These are phyloP conservation scores for Dynastes tityus DNA, from an alignment of 2,888 invertebrate genomes.

Conservation along the genomic window DNA sequence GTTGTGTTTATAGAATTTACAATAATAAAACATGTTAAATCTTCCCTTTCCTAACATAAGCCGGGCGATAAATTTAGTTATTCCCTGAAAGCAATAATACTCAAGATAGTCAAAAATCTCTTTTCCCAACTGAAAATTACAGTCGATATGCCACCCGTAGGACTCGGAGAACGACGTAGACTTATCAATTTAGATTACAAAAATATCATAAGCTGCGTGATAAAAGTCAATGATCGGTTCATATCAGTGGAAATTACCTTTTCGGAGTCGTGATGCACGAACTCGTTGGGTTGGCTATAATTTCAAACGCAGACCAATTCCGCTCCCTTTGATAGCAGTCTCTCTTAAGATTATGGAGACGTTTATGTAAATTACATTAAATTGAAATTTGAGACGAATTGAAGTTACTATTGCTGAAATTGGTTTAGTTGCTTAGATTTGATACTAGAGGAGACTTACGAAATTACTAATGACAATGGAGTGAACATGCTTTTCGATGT, in stretches of 20 bases:
- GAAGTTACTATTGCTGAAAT: background rate
- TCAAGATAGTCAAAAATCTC: slow-evolving; percentile 22
- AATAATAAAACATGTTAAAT: background rate
- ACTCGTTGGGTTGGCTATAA: slow-evolving; percentile 18
- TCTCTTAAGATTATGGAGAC: background rate
- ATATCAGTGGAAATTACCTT: slow-evolving; percentile 54
- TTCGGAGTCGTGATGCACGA: slow-evolving; percentile 19
- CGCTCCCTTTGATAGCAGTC: background rate
- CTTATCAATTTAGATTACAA: slow-evolving; percentile 42
- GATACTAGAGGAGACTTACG: no score
- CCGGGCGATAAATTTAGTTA: slow-evolving; percentile 13
- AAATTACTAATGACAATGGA: no score
- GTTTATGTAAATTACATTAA: background rate
- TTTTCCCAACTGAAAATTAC: slow-evolving; percentile 18
- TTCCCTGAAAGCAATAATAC: slow-evolving; percentile 9
- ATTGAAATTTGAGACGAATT: background rate
- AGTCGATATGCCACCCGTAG: slow-evolving; percentile 6
- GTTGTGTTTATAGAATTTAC: background rate
- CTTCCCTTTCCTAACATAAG: background rate
- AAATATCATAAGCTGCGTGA: slow-evolving; percentile 53
- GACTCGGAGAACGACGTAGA: background rate
- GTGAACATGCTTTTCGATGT: no score
- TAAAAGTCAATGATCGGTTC: slow-evolving; percentile 57
- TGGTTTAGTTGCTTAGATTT: background rate
- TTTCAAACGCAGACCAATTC: slow-evolving; percentile 3